Conservation (phyloP, 2,888 invertebrate species). For the Caenorhabditis doughertyi region DNA sequence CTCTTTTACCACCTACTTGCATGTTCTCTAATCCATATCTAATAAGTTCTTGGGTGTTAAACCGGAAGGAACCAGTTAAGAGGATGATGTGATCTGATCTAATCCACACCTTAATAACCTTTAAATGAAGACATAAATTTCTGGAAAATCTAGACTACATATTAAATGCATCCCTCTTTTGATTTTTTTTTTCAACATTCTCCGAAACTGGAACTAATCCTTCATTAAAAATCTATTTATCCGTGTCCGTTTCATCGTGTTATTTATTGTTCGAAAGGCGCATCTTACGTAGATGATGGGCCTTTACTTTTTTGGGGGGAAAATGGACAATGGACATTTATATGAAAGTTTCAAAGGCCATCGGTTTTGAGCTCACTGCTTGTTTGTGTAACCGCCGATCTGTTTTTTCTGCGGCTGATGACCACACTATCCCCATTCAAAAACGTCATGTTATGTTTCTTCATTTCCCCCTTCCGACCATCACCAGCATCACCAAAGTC, state of each 20-base stretch:
- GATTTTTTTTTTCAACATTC: neutral
- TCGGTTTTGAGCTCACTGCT: slow-evolving; percentile 31
- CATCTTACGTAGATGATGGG: slow-evolving; percentile 40
- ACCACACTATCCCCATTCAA: slow-evolving; percentile 19
- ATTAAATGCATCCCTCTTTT: neutral
- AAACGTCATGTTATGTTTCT: slow-evolving; percentile 55
- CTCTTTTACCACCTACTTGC: neutral
- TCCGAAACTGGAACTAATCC: slow-evolving; percentile 53
- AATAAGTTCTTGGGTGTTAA: neutral
- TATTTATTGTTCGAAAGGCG: slow-evolving; percentile 31
- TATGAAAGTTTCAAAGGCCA: slow-evolving; percentile 59
- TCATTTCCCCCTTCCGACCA: slow-evolving; percentile 18
- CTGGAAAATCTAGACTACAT: neutral
- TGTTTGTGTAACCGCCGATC: slow-evolving; percentile 49
- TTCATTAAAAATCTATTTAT: slow-evolving; percentile 60
- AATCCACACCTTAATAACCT: slow-evolving; percentile 31
- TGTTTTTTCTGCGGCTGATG: slow-evolving; percentile 34
- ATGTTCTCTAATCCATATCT: slow-evolving; percentile 24
- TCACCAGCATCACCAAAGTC: slow-evolving; percentile 12
- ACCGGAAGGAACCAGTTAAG: slow-evolving; percentile 20
- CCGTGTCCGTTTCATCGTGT: slow-evolving; percentile 33
- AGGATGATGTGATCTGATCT: slow-evolving; percentile 46
- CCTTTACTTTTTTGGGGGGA: slow-evolving; percentile 1
- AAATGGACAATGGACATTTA: slow-evolving; percentile 44
- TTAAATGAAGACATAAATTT: slow-evolving; percentile 26